These are phyloP conservation scores for Ctenomys sociabilis DNA, from an alignment of 2,113 vertebrate genomes.

Conservation along the genomic window DNA sequence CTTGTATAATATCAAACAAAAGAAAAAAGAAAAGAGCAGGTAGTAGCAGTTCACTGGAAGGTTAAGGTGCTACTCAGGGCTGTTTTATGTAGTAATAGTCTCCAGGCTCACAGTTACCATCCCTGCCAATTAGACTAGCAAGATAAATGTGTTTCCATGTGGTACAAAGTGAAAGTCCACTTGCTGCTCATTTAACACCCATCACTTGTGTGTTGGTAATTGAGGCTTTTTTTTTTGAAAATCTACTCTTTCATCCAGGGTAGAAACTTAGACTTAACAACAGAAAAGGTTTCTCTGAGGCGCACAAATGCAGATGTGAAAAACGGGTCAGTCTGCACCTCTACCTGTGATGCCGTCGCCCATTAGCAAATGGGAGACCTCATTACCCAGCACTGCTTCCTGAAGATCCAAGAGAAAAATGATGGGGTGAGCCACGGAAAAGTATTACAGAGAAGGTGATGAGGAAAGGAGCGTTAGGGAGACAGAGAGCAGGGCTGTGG, in stretches of 20 bases:
- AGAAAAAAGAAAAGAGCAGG: constrained; percentile 13
- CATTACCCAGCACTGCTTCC: constrained; percentile 71
- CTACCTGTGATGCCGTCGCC: constrained; percentile 54
- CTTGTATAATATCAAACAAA: not conserved
- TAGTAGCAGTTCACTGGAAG: constrained; percentile 57
- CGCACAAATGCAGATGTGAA: constrained; percentile 73
- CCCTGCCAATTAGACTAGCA: constrained; percentile 66
- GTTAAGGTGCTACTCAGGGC: constrained; percentile 29
- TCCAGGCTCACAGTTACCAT: constrained; percentile 66
- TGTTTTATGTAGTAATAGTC: constrained; percentile 67
- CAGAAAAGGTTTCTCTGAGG: constrained; percentile 53
- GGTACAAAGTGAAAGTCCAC: constrained; percentile 61
- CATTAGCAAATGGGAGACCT: constrained; percentile 79
- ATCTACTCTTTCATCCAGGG: constrained; percentile 40
- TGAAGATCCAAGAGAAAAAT: constrained; percentile 78
- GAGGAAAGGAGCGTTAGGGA: constrained; percentile 72
- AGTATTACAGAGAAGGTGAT: constrained; percentile 81
- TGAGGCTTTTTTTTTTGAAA: not conserved
- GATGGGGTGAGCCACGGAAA: constrained; percentile 76
- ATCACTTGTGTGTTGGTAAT: not conserved
- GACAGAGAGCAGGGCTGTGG: constrained; percentile 41
- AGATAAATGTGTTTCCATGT: constrained; percentile 67
- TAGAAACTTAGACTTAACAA: constrained; percentile 56
- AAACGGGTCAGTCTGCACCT: constrained; percentile 67
- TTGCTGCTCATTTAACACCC: constrained; percentile 57